Conservation (phyloP, 1,140 invertebrate genomes). For the Chironomus tepperi region DNA sequence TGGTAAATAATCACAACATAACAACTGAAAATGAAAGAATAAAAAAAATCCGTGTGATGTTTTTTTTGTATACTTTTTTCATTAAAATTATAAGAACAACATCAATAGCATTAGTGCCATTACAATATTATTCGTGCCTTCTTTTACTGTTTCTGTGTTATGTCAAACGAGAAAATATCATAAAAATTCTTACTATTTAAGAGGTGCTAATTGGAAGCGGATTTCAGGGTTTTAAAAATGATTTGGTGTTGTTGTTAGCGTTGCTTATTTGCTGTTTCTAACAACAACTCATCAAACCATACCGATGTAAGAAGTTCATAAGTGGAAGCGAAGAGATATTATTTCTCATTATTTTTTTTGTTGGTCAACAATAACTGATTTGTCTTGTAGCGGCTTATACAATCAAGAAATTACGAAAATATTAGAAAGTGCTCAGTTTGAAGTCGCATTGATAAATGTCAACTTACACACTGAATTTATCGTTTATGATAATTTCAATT, state of each 20-base stretch:
- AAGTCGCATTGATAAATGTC: not conserved
- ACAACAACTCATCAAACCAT: not conserved
- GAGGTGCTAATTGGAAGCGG: conserved; percentile 23
- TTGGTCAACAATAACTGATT: too few relatives aligned
- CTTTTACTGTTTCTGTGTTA: not conserved
- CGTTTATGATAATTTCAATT: not conserved
- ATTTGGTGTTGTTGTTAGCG: not conserved
- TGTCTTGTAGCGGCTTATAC: too few relatives aligned
- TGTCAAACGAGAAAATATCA: not conserved
- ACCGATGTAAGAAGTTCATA: not conserved
- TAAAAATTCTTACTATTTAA: not conserved
- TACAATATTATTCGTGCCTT: not conserved
- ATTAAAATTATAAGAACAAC: not conserved
- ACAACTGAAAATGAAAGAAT: not conserved
- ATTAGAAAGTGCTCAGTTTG: not conserved
- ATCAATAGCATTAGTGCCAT: not conserved
- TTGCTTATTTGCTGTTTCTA: not conserved
- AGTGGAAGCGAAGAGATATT: conserved; percentile 5
- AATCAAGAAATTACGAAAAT: not conserved
- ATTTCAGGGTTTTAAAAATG: conserved; percentile 17
- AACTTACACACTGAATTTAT: conserved; percentile 2
- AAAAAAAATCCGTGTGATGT: not conserved
- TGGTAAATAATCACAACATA: conserved; percentile 2
- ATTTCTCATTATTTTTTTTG: conserved; percentile 6
- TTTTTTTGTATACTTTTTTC: not conserved